A percentile compares a stretch with the other conserved stretches of the same genome.
Evolutionary conservation across 2,888 invertebrate species (phyloP).

Genomic region (Lithophane ornitopus): DNA sequence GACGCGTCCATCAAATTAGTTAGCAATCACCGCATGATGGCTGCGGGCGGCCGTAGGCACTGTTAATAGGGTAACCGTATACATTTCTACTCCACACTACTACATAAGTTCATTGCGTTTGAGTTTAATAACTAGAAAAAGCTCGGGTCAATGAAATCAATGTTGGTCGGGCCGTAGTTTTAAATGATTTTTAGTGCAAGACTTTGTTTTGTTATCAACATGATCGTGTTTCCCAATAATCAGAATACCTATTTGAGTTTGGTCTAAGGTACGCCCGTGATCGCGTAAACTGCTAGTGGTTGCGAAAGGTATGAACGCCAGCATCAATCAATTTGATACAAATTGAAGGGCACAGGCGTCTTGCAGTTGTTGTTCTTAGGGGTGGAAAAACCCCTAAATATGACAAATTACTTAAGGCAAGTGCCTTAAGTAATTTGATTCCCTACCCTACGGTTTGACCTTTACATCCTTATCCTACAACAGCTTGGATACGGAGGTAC

Average conservation of each 20-base stretch:
- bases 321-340: conserved; percentile 28
- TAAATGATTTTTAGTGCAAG: not conserved
- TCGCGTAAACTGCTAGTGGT: not conserved
- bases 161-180: too few species aligned
- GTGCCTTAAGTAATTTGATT: too few species aligned
- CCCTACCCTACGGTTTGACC: not conserved
- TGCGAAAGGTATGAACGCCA: not conserved
- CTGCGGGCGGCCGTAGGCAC: not conserved
- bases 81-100: not conserved
- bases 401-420: not conserved
- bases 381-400: not conserved
- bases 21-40: conserved; percentile 29
- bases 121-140: not conserved
- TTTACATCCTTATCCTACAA: not conserved
- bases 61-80: not conserved
- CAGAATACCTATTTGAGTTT: not conserved
- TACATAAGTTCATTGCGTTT: not conserved
- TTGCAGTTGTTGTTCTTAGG: not conserved
- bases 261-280: not conserved
- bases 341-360: conserved; percentile 25
- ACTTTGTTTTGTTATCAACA: not conserved
- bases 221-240: not conserved
- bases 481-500: too few species aligned
- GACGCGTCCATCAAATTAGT: conserved; percentile 49
- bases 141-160: not conserved